Evolutionary conservation across 2,113 vertebrate species (phyloP).

Genomic region (Dicrurus megarhynchus): DNA sequence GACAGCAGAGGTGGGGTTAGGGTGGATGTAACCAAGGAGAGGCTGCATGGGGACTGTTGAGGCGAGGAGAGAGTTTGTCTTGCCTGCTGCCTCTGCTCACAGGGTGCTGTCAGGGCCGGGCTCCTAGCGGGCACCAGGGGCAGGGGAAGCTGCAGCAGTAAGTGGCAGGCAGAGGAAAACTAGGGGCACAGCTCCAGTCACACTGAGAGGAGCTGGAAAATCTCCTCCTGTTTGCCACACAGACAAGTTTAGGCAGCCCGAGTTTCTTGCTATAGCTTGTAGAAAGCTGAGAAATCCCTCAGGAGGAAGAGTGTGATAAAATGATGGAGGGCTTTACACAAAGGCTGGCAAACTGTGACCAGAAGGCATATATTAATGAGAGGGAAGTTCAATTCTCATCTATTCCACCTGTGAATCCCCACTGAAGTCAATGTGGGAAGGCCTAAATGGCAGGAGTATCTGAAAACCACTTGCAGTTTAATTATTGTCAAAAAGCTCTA

Average conservation of each 20-base stretch:
- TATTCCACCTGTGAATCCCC: background rate
- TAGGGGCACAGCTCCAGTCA: background rate
- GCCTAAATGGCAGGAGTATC: background rate
- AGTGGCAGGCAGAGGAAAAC: background rate
- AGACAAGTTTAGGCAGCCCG: background rate
- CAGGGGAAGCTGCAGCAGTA: background rate
- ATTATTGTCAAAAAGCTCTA: background rate
- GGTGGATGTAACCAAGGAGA: background rate
- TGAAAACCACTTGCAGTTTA: background rate
- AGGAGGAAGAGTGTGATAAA: background rate
- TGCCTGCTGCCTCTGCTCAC: background rate
- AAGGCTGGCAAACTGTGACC: constrained; percentile 6
- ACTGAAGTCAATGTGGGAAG: background rate
- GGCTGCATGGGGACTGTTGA: background rate
- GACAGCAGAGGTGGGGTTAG: background rate
- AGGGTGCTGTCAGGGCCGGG: background rate
- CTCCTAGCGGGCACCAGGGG: background rate
- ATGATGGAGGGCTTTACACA: background rate
- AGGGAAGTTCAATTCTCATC: background rate
- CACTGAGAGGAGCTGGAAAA: background rate
- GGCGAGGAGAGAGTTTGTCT: background rate
- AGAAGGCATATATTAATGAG: constrained; percentile 8
- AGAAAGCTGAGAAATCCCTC: constrained; percentile 2
- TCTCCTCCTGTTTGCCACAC: background rate
- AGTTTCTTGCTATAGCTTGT: background rate